A percentile compares a stretch with the other conserved stretches of the same genome.
These are phyloP conservation scores for Macropodus opercularis DNA, from an alignment of 2,797 vertebrate species.

Conservation along the genomic window DNA sequence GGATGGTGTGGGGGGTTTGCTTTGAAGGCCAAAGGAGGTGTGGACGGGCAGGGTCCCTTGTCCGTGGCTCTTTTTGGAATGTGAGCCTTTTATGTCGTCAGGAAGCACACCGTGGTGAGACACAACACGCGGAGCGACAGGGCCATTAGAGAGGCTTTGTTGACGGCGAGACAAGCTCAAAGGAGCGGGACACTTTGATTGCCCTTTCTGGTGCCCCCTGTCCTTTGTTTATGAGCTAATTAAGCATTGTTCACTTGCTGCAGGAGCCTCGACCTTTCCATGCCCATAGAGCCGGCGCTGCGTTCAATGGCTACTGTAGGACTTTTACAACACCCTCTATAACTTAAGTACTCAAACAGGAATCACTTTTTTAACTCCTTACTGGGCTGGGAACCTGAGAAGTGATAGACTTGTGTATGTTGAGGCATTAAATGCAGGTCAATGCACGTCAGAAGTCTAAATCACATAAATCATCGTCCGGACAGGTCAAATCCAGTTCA, in stretches of 20 bases:
- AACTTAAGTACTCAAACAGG: conserved; percentile 55
- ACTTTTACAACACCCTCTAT: conserved; percentile 68
- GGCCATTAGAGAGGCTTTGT: conserved; percentile 79
- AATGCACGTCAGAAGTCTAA: background rate
- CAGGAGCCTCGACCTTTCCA: conserved; percentile 39
- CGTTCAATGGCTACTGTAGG: conserved; percentile 71
- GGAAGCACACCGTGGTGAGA: conserved; percentile 81
- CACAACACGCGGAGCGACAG: conserved; percentile 81
- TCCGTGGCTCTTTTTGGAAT: conserved; percentile 71
- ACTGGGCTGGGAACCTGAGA: conserved; percentile 18
- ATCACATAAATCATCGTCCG: conserved; percentile 18
- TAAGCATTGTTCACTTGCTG: conserved; percentile 76
- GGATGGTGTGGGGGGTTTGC: conserved; percentile 16
- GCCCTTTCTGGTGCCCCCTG: conserved; percentile 77
- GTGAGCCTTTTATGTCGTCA: conserved; percentile 82
- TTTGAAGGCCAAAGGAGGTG: conserved; percentile 75
- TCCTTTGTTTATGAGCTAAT: conserved; percentile 86
- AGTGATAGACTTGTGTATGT: background rate
- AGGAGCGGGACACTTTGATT: conserved; percentile 72
- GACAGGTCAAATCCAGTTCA: conserved; percentile 71
- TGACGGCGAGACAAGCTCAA: conserved; percentile 70
- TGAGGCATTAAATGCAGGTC: background rate
- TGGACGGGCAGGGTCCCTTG: conserved; percentile 67
- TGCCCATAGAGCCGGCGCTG: conserved; percentile 53
- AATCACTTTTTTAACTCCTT: conserved; percentile 32